Conservation (phyloP, 2,797 vertebrate genomes). For the Orestias chungarensis region DNA sequence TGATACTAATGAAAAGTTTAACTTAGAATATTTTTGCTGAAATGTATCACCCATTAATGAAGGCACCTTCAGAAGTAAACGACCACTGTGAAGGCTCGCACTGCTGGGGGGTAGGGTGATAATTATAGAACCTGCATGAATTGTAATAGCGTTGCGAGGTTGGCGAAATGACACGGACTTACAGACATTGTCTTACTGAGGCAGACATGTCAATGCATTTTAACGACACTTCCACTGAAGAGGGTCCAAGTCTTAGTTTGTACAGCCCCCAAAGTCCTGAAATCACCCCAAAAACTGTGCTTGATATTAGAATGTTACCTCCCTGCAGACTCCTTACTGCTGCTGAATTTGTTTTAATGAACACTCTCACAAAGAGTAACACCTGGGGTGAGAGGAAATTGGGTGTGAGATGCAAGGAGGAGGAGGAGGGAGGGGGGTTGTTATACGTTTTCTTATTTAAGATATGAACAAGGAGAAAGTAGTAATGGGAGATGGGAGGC, state of each 20-base stretch:
- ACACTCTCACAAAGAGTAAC: conserved; percentile 61
- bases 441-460: conserved; percentile 62
- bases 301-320: conserved; percentile 59
- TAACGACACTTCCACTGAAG: conserved; percentile 27
- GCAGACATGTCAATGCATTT: conserved; percentile 42
- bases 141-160: conserved; percentile 56
- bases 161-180: conserved; percentile 48
- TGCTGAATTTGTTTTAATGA: conserved; percentile 74
- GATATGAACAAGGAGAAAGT: conserved; percentile 39
- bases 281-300: conserved; percentile 38
- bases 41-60: conserved; percentile 32
- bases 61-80: conserved; percentile 42
- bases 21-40: conserved; percentile 41
- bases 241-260: conserved; percentile 5
- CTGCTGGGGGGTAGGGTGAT: conserved; percentile 56
- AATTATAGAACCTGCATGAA: conserved; percentile 47
- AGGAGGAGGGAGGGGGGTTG: conserved; percentile 10
- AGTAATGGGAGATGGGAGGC: conserved; percentile 35
- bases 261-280: conserved; percentile 25
- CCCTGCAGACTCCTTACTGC: conserved; percentile 62
- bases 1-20: conserved; percentile 30
- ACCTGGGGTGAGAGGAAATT: conserved; percentile 69
- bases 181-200: conserved; percentile 28
- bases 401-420: conserved; percentile 33
- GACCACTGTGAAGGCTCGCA: conserved; percentile 56